Evolutionary conservation across 2,888 invertebrate genomes (phyloP).

Genomic region (Apomyelois bistriatella): DNA sequence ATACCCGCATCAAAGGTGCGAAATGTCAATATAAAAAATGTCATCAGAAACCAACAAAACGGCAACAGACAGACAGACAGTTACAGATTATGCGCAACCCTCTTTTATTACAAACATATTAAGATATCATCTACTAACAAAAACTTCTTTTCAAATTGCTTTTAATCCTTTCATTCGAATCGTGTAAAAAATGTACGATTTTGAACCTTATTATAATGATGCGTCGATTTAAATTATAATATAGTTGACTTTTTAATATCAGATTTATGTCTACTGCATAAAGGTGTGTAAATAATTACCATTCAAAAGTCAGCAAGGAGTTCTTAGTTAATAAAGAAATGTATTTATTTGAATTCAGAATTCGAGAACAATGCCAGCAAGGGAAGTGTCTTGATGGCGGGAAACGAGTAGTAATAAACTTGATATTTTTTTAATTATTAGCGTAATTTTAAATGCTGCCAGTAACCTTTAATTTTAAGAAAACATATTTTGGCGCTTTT

Average conservation of each 20-base stretch:
- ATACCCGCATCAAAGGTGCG: conserved; percentile 63
- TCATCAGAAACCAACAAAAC: conserved; percentile 43
- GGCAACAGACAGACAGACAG: conserved; percentile 57
- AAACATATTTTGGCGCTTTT: no score
- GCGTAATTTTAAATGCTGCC: neutral
- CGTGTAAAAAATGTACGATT: neutral
- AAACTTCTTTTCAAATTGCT: conserved; percentile 58
- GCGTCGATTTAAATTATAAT: conserved; percentile 1
- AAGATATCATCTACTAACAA: conserved; percentile 71
- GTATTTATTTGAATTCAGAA: conserved; percentile 59
- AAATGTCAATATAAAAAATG: conserved; percentile 38
- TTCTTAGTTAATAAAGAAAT: conserved; percentile 48
- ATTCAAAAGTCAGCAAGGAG: conserved; percentile 53
- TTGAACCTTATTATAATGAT: neutral
- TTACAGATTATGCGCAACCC: conserved; percentile 73
- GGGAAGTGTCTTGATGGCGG: conserved; percentile 53
- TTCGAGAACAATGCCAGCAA: conserved; percentile 51
- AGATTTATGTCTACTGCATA: conserved; percentile 9
- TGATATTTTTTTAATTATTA: neutral
- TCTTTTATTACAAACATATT: conserved; percentile 71
- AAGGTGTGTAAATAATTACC: conserved; percentile 15
- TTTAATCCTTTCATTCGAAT: conserved; percentile 51
- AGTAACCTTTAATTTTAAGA: neutral
- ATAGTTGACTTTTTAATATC: conserved; percentile 9
- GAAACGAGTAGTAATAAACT: neutral